Evolutionary conservation across 2,888 invertebrate genomes (phyloP).

Genomic region (Conistra vaccinii): DNA sequence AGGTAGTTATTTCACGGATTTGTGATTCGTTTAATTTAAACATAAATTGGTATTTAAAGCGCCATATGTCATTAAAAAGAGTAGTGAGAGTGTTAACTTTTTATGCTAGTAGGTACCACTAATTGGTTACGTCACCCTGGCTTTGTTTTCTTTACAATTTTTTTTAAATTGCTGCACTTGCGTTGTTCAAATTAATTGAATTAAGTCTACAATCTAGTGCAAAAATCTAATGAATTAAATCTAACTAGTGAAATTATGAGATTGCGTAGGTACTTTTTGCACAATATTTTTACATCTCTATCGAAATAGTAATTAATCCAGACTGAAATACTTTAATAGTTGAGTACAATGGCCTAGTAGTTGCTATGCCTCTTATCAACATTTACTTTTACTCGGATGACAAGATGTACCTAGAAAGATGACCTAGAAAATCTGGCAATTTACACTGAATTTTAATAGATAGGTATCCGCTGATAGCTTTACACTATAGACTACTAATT

Average conservation of each 20-base stretch:
- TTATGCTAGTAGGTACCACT: background rate
- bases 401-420: background rate
- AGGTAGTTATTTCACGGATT: slow-evolving; percentile 28
- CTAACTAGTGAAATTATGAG: background rate
- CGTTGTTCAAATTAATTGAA: background rate
- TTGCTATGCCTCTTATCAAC: no score
- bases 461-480: background rate
- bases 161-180: background rate
- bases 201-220: background rate
- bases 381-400: no score
- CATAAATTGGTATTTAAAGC: background rate
- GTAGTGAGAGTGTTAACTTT: background rate
- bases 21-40: slow-evolving; percentile 28
- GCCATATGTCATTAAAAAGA: slow-evolving; percentile 12
- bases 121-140: slow-evolving; percentile 28
- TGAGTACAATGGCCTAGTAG: no score
- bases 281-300: background rate
- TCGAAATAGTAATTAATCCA: background rate
- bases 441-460: background rate
- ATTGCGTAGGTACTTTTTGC: background rate
- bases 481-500: background rate
- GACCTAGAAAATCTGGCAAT: background rate
- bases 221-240: no score
- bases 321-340: no score
- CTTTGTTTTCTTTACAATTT: background rate